Conservation (phyloP, 2,888 invertebrate species). For the Lobophora halterata region DNA sequence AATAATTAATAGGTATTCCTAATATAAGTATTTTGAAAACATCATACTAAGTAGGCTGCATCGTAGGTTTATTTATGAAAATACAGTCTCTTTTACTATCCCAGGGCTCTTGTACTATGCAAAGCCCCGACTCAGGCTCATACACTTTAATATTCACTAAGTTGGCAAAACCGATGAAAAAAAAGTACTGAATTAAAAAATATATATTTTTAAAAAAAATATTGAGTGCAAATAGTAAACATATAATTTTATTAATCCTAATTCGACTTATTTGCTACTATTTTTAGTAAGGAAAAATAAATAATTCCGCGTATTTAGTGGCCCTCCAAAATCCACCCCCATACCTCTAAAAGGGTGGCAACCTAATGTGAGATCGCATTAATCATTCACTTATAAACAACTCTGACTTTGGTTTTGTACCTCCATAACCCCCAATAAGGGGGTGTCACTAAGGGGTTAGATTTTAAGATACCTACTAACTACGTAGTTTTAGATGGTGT, state of each 20-base stretch:
- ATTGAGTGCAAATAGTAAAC: no score
- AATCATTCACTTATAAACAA: conserved; percentile 71
- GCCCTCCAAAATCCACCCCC: conserved; percentile 40
- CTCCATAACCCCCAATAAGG: conserved; percentile 35
- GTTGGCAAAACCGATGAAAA: no score
- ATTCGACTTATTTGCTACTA: background rate
- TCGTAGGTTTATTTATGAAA: no score
- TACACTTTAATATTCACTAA: no score
- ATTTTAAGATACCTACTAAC: conserved; percentile 36
- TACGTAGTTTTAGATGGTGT: conserved; percentile 16
- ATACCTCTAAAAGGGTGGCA: conserved; percentile 40
- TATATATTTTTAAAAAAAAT: no score
- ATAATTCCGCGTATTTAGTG: conserved; percentile 23
- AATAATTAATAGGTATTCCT: no score
- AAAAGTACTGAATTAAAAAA: no score
- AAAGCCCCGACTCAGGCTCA: no score
- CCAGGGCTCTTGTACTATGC: no score
- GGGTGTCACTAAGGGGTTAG: conserved; percentile 20
- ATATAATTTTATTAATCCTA: background rate
- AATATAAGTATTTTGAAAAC: no score
- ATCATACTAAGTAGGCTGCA: no score
- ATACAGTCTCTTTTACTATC: no score
- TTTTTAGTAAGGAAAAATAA: background rate
- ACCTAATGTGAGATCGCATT: conserved; percentile 71
- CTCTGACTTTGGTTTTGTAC: conserved; percentile 63